Evolutionary conservation across 2,113 vertebrate species (phyloP), one percentile per base, ranked within the genome.

Genomic region (Ochotona curzoniae): DNA sequence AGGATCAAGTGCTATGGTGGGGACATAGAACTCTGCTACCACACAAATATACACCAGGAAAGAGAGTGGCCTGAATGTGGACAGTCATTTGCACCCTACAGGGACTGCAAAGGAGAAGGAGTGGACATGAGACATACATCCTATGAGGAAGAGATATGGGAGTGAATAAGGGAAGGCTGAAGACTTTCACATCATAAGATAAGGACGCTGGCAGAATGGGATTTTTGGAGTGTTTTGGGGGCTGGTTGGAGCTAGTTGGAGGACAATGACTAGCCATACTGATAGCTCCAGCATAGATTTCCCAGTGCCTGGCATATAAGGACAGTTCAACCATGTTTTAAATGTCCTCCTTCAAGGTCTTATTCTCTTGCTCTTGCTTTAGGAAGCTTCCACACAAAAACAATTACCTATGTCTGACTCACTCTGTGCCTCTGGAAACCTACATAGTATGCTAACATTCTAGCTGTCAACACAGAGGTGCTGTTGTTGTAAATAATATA

Each of bases 121-220:
- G 57, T 44, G 12, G 26, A 25, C 2, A 67, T 66, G 74, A 20
- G 25, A 44, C 7, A 5, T 10, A 20, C 25, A 25, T 5, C 57
- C 25, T 23, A 7, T 49, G 63, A 13, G 69, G 57, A 51, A 76
- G 82, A 63, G 60, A 69, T 76, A 28, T 2, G 14, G 5, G 11
- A 5, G 0, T 7, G 25, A 1, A 21, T 0, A 15, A 18, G 9
- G 15, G n/a, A 18, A 54, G 3, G 18, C 28, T 13, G 8, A 21
- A 86, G 15, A 20, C 20, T 76, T 63, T 87, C 82, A 17, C 13
- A 38, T 49, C 67, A 57, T 51, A 81, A 90, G 83, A 51, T 13
- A 23, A 13, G 15, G n/a, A 26, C 13, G 38, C 26, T 67, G 47
- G 28, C 35, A 73, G 35, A 74, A 87, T 1, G 12, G 69, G 60